A percentile compares a stretch with the other conserved stretches of the same genome.
These are phyloP conservation scores for Sarcophaga caerulescens DNA, from an alignment of 2,888 invertebrate species.

Conservation along the genomic window DNA sequence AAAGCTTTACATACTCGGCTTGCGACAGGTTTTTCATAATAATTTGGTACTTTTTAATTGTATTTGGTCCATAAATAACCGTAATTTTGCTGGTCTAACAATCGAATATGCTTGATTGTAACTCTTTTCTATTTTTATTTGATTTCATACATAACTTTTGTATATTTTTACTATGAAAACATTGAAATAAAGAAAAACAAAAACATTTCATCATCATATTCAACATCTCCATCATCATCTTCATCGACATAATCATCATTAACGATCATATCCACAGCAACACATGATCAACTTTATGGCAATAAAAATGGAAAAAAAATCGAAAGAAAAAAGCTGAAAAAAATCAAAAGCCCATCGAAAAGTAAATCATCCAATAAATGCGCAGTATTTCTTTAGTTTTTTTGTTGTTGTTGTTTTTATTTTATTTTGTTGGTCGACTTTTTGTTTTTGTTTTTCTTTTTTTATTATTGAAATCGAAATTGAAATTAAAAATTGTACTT, in stretches of 20 bases:
- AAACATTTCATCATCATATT: slow-evolving; percentile 43
- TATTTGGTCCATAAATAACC: too few relatives aligned
- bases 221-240: slow-evolving; percentile 27
- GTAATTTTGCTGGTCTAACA: too few relatives aligned
- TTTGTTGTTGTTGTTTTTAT: too few relatives aligned
- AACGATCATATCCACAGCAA: slow-evolving; percentile 3
- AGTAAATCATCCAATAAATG: slow-evolving; percentile 46
- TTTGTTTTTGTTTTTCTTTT: too few relatives aligned
- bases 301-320: background rate
- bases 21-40: too few relatives aligned
- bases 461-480: slow-evolving; percentile 17
- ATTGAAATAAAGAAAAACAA: background rate
- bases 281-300: background rate
- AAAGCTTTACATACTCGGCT: too few relatives aligned
- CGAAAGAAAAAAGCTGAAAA: background rate
- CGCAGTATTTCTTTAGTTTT: slow-evolving; percentile 48
- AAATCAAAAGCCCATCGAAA: background rate
- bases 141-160: slow-evolving; percentile 13
- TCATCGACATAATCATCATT: slow-evolving; percentile 39
- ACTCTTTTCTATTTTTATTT: slow-evolving; percentile 11
- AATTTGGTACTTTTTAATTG: too few relatives aligned
- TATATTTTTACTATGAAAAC: slow-evolving; percentile 54
- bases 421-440: too few relatives aligned
- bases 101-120: slow-evolving; percentile 25
- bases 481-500: slow-evolving; percentile 56